Evolutionary conservation across 2,888 invertebrate species (phyloP), one percentile per base, ranked within the genome.

Genomic region (Ophraella communa): DNA sequence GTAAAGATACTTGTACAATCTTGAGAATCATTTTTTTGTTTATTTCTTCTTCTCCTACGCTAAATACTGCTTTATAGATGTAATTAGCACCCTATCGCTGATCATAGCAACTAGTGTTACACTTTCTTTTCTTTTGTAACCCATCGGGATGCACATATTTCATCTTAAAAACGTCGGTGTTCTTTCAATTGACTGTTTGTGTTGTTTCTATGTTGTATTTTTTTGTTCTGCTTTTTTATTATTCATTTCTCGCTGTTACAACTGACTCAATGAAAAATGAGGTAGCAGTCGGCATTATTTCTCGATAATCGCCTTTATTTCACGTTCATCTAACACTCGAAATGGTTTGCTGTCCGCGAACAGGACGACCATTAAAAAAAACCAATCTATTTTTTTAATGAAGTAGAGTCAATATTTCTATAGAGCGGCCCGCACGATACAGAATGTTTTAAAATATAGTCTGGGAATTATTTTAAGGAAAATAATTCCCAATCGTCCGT

Each of bases 181-280:
- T 57, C 62, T 69, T 64, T 45, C 62, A 62, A 72, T 65, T 63
- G 70, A 73, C 70, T 63, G 61, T 66, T 66, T 67, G 64, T 71
- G n/a, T 71, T 68, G 75, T 74, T 70, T 67, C n/a, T n/a, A n/a
- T n/a, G n/a, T n/a, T n/a, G n/a, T n/a, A n/a, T n/a, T n/a, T n/a
- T n/a, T n/a, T n/a, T n/a, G n/a, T n/a, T n/a, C n/a, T n/a, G n/a
- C n/a, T 71, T 70, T 65, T 72, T 72, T 62, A 33, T 30, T 59
- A 35, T 45, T 35, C 53, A 20, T n/a, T 64, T 67, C 68, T 64
- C 71, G 71, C 73, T 71, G 74, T 73, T 69, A 65, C 73, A n/a
- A 72, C 76, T 77, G 78, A 77, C 77, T 78, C 79, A 78, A 78
- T 78, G 79, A 78, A 78, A 79, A 78, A 79, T 79, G 79, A 78